Evolutionary conservation across 2,113 vertebrate genomes (phyloP), one percentile per base, ranked within the genome.

Genomic region (Apistogramma diplotaenia): DNA sequence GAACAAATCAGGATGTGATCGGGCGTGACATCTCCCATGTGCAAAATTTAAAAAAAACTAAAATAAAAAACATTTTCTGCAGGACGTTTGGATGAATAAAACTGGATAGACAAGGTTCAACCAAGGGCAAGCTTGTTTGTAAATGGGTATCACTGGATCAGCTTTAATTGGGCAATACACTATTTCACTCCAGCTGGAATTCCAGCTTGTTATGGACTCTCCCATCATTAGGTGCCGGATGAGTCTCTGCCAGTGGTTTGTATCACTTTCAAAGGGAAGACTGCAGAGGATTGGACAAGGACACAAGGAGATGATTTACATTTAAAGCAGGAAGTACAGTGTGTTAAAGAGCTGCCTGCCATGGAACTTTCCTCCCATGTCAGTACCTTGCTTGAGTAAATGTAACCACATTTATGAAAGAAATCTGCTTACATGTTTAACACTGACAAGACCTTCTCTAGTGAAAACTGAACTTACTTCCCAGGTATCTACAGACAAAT

Each of bases 321-420:
- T 51, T 29, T 70, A 70, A 70, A 70, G 16, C 49, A 70, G 65
- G 29, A 70, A 70, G 9, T n/a, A 29, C 23, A 31, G 40, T 12
- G 65, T 31, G 40, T 0, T 51, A 0, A 70, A n/a, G 65, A 51
- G 65, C 43, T n/a, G 5, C 3, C 62, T 70, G 37, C 62, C 19
- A 12, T 19, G 25, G 0, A 70, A 31, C 0, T 25, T 51, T 70
- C 43, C 65, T 13, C 10, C 65, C 6, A 49, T 70, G 43, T 3
- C n/a, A 23, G 12, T 11, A 5, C 25, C 0, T 31, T 46, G 10
- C 10, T 0, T 27, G 23, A 49, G 43, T 49, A 51, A 12, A 15
- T 49, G 27, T 51, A 31, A 0, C 25, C 51, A 8, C 46, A 49
- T 49, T 16, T 49, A 18, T 5, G 43, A 29, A 51, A 2, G 19